Conservation (phyloP, 2,113 vertebrate genomes). For the Albula glossodonta region DNA sequence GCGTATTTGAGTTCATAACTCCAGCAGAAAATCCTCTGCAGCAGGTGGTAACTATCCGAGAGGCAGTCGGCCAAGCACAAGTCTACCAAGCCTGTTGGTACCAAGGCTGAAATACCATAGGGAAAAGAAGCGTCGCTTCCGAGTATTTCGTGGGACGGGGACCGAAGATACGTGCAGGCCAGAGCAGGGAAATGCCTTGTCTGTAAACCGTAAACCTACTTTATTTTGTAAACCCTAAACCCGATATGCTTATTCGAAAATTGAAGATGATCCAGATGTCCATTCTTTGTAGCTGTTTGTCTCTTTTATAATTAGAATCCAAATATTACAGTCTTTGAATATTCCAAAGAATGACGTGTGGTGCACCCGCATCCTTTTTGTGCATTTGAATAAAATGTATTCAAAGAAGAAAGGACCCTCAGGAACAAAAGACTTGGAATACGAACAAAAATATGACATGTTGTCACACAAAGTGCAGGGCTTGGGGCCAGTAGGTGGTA, state of each 20-base stretch:
- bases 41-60: slow-evolving; percentile 21
- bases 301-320: background rate
- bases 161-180: background rate
- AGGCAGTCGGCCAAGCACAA: slow-evolving; percentile 3
- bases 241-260: background rate
- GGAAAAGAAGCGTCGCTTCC: background rate
- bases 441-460: background rate
- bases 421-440: background rate
- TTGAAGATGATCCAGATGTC: background rate
- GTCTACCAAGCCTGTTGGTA: background rate
- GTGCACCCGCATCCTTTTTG: background rate
- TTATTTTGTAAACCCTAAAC: background rate
- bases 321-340: background rate
- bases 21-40: slow-evolving; percentile 2
- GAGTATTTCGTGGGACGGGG: background rate
- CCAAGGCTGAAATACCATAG: background rate
- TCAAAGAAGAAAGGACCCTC: background rate
- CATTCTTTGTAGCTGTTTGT: background rate
- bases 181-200: background rate
- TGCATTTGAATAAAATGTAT: no score
- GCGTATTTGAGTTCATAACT: slow-evolving; percentile 3
- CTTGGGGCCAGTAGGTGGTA: background rate
- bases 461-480: background rate
- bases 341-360: background rate
- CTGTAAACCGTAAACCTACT: background rate